These are phyloP conservation scores for Novumbra hubbsi DNA, from an alignment of 2,797 vertebrate genomes.

Conservation along the genomic window DNA sequence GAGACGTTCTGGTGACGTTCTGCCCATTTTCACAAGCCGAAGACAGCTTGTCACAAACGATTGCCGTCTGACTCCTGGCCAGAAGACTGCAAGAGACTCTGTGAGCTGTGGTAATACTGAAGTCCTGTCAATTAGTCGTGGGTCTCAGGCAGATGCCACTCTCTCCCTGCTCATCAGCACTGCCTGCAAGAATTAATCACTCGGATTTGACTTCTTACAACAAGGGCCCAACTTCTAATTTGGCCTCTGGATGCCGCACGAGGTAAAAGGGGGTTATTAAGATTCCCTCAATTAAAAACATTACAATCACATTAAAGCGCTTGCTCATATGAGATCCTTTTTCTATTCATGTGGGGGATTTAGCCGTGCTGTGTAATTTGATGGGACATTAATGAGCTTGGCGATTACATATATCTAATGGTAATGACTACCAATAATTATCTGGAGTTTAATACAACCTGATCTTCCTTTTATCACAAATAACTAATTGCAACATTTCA, in stretches of 20 bases:
- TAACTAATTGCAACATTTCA: background rate
- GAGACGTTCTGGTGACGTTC: no score
- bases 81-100: background rate
- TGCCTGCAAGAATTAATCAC: slow-evolving; percentile 1
- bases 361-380: slow-evolving; percentile 8
- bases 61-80: background rate
- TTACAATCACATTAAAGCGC: slow-evolving; percentile 10
- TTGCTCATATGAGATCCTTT: background rate
- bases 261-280: background rate
- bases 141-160: background rate
- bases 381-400: background rate
- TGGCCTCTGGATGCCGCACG: background rate
- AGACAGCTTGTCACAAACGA: slow-evolving; percentile 12
- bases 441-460: background rate
- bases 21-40: background rate
- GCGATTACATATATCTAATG: slow-evolving; percentile 2
- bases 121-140: background rate
- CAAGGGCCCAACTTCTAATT: slow-evolving; percentile 11
- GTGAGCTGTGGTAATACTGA: background rate
- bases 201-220: background rate
- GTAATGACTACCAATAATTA: slow-evolving; percentile 4
- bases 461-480: background rate
- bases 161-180: slow-evolving; percentile 3
- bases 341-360: background rate
- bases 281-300: slow-evolving; percentile 17